Base-by-base conservation (phyloP, 2,113 vertebrate genomes). In the Anseranas semipalmata region DNA sequence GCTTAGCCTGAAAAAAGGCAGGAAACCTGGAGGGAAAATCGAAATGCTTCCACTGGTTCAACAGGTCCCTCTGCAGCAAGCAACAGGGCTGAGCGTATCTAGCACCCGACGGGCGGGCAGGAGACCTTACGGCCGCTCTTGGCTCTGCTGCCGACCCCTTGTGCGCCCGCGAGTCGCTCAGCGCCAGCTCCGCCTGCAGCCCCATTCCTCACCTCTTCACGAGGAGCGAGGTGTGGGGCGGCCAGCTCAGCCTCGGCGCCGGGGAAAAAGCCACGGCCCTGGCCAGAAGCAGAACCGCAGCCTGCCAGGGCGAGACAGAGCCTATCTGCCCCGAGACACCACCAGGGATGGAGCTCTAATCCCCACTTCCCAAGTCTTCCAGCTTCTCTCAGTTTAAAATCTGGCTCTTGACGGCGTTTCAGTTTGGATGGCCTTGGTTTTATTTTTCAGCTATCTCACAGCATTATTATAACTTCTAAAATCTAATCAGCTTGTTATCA, bases 391-490 rank as follows among this genome's bases (percentile, higher is more conserved):
- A 46, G 10, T 30, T 87, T 79, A 85, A 87, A 85, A 85, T 41
- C 41, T 35, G 46, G 3, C n/a, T 78, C 77, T 84, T 41, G 33
- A 89, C 90, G 56, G 41, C 21, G 16, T 24, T 85, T 81, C 60
- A 9, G 9, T 62, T 22, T 72, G 25, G 41, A 91, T 75, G 6
- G 28, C 19, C 55, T 83, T 76, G 21, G 22, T 68, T 84, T 81
- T 56, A 66, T 90, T 95, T 95, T 85, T 62, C 65, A 52, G 60
- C 50, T 83, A 45, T 28, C 55, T 95, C 76, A 52, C 48, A 86
- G 43, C 71, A 33, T 48, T 87, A 71, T 24, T 71, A 4, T 43
- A 95, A 62, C 58, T 73, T 89, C 32, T 78, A n/a, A 76, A 85
- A 55, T 90, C 65, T 82, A 89, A 90, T 58, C 55, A 76, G 27